Base-by-base conservation (phyloP, 2,888 invertebrate species). In the Megalurothrips usitatus region DNA sequence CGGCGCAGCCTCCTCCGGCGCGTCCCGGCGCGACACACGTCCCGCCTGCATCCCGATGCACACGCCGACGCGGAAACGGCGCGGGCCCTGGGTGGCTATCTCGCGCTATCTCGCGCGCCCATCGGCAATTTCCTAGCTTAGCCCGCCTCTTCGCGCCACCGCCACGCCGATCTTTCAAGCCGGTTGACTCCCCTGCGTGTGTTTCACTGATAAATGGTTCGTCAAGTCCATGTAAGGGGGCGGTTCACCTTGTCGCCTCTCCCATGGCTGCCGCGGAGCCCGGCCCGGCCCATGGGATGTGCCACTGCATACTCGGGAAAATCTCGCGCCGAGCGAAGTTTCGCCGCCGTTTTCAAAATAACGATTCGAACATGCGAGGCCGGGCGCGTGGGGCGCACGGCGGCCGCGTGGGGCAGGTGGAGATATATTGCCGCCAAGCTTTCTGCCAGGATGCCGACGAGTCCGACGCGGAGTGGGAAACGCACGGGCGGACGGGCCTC, bases 151-250 rank as follows among this genome's bases (percentile, higher is more conserved):
- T 12, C 26, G 23, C 68, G 10, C 68, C 26, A 12, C 26, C 68
- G 23, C 68, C 26, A 26, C 23, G 68, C 68, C 23, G 68, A 75
- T 58, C 58, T 43, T 43, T 43, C 34, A 43, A 43, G 34, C 58
- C 58, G 19, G 11, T 58, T 75, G 68, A 23, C 68, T 23, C 68
- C 68, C 12, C 68, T 26, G 23, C 68, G 68, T 6, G 34, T 75
- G 68, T 75, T 75, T 75, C 68, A 75, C 68, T 75, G 68, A 75
- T 75, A 75, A 75, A 75, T 75, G 23, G 68, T 75, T 75, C 68
- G 23, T 1, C 11, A 23, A 26, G 68, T 12, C 68, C 68, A 75
- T 75, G 68, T 75, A 75, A 26, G 68, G 68, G 68, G 23, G 68
- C 68, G 68, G 68, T 75, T 75, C 68, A 75, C 68, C 68, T 75